Evolutionary conservation across 2,888 invertebrate genomes (phyloP).

Genomic region (Sisyra terminalis): DNA sequence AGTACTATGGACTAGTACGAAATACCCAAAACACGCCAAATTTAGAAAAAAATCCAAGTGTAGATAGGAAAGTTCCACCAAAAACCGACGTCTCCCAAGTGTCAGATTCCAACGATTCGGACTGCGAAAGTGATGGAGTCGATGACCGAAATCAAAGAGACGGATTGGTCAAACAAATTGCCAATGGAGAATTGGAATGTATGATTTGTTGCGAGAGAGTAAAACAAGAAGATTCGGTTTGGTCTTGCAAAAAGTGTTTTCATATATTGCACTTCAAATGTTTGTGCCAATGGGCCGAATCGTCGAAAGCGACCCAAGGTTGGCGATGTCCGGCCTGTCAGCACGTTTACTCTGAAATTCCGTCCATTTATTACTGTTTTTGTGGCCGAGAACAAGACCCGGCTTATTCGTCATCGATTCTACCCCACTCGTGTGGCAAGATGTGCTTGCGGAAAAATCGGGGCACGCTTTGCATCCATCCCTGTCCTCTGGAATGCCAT

Average conservation of each 20-base stretch:
- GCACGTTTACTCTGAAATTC: slow-evolving; percentile 54
- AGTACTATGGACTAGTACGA: too few relatives aligned
- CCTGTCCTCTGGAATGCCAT: slow-evolving; percentile 73
- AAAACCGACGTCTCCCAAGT: too few relatives aligned
- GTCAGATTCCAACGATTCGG: too few relatives aligned
- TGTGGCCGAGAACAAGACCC: slow-evolving; percentile 71
- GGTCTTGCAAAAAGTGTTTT: slow-evolving; percentile 85
- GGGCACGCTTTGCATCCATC: slow-evolving; percentile 35
- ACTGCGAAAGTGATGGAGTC: too few relatives aligned
- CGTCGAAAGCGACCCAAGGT: slow-evolving; percentile 49
- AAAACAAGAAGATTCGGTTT: slow-evolving; percentile 61
- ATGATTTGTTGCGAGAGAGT: slow-evolving; percentile 87
- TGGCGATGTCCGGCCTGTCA: slow-evolving; percentile 98
- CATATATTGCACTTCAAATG: slow-evolving; percentile 87
- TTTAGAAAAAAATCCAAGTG: too few relatives aligned
- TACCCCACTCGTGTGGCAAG: slow-evolving; percentile 86
- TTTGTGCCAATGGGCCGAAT: slow-evolving; percentile 79
- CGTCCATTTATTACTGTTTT: slow-evolving; percentile 75
- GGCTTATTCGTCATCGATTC: slow-evolving; percentile 53
- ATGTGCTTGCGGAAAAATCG: slow-evolving; percentile 51
- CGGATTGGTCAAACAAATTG: slow-evolving; percentile 67
- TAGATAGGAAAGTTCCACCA: too few relatives aligned
- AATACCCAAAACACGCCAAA: too few relatives aligned
- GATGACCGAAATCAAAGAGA: slow-evolving; percentile 31
- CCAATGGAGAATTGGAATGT: slow-evolving; percentile 73